Conservation (phyloP, 1,140 invertebrate species). For the Drosophila suzukii region DNA sequence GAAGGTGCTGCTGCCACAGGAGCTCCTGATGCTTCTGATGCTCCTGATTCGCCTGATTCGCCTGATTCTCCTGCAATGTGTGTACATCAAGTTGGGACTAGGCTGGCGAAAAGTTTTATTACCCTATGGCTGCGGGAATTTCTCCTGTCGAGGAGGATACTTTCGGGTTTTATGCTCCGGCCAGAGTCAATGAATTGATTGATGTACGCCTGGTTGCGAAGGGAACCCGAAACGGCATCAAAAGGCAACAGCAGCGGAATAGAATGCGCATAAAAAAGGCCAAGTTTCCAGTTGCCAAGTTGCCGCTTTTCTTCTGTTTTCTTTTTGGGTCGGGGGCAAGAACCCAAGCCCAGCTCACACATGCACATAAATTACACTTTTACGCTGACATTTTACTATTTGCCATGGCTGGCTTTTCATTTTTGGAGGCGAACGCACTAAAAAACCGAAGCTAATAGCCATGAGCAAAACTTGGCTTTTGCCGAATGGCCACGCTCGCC, state of each 20-base stretch:
- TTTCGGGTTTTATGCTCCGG: conserved; percentile 51
- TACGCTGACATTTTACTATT: conserved; percentile 83
- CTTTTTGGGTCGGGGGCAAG: neutral
- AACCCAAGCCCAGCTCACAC: conserved; percentile 47
- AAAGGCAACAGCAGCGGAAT: conserved; percentile 61
- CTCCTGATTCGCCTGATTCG: conserved; percentile 7
- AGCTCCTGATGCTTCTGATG: neutral
- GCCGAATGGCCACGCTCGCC: conserved; percentile 52
- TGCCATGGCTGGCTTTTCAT: conserved; percentile 71
- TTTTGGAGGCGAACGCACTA: conserved; percentile 67
- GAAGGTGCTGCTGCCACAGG: conserved; percentile 22
- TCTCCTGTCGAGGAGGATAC: conserved; percentile 31
- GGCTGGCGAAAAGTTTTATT: conserved; percentile 65
- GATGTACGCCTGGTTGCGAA: conserved; percentile 45
- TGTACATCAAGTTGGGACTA: conserved; percentile 37
- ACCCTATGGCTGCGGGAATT: conserved; percentile 27
- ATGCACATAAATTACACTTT: conserved; percentile 81
- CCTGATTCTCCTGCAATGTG: conserved; percentile 11
- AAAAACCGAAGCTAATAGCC: conserved; percentile 79
- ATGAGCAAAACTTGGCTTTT: conserved; percentile 65
- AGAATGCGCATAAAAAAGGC: conserved; percentile 72
- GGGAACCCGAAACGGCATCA: conserved; percentile 41
- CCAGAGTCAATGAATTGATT: conserved; percentile 77
- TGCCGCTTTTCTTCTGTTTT: neutral
- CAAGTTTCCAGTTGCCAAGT: conserved; percentile 8